These are phyloP conservation scores for Idaea aversata DNA, from an alignment of 2,888 invertebrate genomes.

Conservation along the genomic window DNA sequence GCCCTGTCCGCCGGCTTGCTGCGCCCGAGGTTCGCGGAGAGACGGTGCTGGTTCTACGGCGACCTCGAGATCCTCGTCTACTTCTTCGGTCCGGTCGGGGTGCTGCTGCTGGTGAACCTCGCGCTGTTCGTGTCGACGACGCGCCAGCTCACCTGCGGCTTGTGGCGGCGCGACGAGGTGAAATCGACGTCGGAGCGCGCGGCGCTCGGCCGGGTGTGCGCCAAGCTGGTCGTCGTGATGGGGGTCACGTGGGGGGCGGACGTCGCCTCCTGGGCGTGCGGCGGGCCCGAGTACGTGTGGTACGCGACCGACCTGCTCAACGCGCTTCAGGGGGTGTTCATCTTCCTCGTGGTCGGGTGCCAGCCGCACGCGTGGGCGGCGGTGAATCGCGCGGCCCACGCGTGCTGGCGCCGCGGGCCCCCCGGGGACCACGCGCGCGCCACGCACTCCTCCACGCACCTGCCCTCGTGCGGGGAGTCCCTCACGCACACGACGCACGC, in stretches of 20 bases:
- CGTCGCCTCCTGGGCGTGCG: constrained; percentile 90
- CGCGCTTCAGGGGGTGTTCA: constrained; percentile 92
- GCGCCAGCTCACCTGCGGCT: constrained; percentile 90
- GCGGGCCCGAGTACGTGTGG: constrained; percentile 90
- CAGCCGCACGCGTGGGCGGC: constrained; percentile 88
- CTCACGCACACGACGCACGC: constrained; percentile 85
- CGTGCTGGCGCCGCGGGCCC: constrained; percentile 80
- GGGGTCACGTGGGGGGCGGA: constrained; percentile 84
- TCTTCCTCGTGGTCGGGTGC: constrained; percentile 93
- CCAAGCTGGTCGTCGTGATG: constrained; percentile 88
- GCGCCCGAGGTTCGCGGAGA: constrained; percentile 88
- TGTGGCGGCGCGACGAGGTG: constrained; percentile 93
- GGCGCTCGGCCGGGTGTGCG: constrained; percentile 90
- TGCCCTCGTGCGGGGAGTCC: constrained; percentile 90
- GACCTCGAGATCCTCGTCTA: constrained; percentile 90
- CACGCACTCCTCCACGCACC: constrained; percentile 88
- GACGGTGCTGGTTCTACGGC: constrained; percentile 92
- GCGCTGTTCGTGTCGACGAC: constrained; percentile 90
- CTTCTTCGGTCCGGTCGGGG: constrained; percentile 92
- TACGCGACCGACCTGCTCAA: constrained; percentile 92
- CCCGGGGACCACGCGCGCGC: constrained; percentile 51
- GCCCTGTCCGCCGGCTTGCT: constrained; percentile 81
- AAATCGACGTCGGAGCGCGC: constrained; percentile 88
- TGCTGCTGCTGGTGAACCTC: constrained; percentile 88
- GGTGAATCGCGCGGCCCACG: constrained; percentile 54